phyloP scores from a whole-genome alignment of 2,113 vertebrate genomes.

The Elachura formosa region DNA sequence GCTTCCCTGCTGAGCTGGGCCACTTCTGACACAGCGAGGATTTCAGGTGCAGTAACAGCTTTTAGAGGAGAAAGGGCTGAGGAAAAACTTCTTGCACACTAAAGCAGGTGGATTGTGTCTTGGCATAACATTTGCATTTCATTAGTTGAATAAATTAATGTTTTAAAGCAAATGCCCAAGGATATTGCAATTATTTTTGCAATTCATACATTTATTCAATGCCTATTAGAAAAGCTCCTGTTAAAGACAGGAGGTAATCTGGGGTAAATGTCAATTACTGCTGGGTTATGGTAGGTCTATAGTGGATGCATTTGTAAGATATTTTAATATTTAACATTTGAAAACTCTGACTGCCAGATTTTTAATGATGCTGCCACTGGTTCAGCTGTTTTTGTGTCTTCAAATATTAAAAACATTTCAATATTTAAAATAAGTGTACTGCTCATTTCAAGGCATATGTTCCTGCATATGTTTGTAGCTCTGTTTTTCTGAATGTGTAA shows the following conservation, averaged over 20 bases:
- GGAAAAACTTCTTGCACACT: not conserved
- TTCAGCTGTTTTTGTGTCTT: not conserved
- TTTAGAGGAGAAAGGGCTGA: not conserved
- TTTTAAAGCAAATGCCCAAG: not conserved
- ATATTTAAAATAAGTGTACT: slow-evolving; percentile 17
- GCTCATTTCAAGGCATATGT: slow-evolving; percentile 35
- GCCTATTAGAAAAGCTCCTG: not conserved
- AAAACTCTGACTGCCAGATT: not conserved
- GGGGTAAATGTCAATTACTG: not conserved
- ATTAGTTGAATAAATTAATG: not conserved
- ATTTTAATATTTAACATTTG: not conserved
- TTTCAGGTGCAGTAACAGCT: not conserved
- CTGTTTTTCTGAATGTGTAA: not conserved
- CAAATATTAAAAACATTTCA: not conserved
- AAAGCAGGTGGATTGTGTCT: not conserved
- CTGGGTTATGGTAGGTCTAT: not conserved
- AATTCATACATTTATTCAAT: not conserved
- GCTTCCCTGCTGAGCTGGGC: not conserved
- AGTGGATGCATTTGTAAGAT: not conserved
- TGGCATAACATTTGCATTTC: not conserved
- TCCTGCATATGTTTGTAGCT: not conserved
- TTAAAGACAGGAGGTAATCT: not conserved
- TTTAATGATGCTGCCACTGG: not conserved
- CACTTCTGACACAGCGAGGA: not conserved
- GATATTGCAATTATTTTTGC: not conserved